Evolutionary conservation across 1,140 invertebrate genomes (phyloP).

Genomic region (Caligus rogercresseyi): DNA sequence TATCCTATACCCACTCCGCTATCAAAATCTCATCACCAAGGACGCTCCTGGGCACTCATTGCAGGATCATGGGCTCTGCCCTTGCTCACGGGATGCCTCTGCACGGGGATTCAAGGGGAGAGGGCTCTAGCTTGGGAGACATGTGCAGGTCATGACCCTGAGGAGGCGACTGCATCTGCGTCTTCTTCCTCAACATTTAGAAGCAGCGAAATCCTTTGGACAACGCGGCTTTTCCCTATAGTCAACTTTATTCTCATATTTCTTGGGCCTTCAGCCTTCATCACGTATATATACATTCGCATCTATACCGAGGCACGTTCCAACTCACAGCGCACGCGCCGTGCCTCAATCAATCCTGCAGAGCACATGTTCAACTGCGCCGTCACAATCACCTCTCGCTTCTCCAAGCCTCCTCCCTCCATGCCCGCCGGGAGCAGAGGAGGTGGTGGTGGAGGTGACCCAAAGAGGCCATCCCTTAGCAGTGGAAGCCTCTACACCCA

Average conservation of each 20-base stretch:
- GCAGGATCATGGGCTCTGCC: conserved; percentile 38
- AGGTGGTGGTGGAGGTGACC: neutral
- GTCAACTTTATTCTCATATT: conserved; percentile 39
- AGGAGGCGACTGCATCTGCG: neutral
- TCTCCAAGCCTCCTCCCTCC: neutral
- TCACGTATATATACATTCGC: conserved; percentile 48
- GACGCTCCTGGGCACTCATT: conserved; percentile 48
- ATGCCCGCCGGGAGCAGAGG: neutral
- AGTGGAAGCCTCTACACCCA: conserved; percentile 32
- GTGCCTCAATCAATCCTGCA: conserved; percentile 35
- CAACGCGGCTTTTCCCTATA: conserved; percentile 30
- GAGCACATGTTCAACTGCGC: conserved; percentile 15
- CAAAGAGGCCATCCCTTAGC: neutral
- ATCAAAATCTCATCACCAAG: conserved; percentile 52
- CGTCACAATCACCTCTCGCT: conserved; percentile 10
- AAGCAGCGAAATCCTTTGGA: neutral
- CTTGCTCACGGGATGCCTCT: conserved; percentile 37
- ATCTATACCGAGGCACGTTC: conserved; percentile 50
- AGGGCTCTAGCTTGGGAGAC: neutral
- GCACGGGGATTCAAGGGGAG: conserved; percentile 25
- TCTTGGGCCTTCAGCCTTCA: conserved; percentile 43
- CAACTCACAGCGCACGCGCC: conserved; percentile 46
- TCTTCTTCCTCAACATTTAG: neutral
- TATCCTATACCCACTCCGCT: conserved; percentile 65
- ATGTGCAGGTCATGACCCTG: neutral